Percentiles rank a stretch among this genome's conserved stretches.
phyloP scores from a whole-genome alignment of 30 jellyfish, hydroid and myxozoan genomes.

The Aurelia coerulea region DNA sequence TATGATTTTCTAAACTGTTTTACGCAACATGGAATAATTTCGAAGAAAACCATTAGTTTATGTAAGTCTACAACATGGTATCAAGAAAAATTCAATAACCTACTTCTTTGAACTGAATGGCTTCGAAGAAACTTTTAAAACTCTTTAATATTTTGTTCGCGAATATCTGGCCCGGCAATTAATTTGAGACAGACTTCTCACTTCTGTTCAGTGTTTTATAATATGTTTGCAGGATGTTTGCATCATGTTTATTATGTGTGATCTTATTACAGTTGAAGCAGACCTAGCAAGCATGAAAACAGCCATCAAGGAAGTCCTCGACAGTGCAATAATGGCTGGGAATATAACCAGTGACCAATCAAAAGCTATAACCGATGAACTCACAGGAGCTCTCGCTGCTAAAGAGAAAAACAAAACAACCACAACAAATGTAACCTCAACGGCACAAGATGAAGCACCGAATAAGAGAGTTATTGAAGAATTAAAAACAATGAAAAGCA shows the following conservation, averaged over 20 bases:
- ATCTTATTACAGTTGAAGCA: constrained; percentile 16
- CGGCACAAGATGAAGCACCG: constrained; percentile 1
- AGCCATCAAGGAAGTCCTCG: constrained; percentile 84
- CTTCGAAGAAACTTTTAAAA: no score
- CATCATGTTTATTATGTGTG: not conserved
- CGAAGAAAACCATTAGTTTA: no score
- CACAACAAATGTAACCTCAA: constrained; percentile 14
- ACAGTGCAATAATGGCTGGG: constrained; percentile 74
- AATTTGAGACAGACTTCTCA: no score
- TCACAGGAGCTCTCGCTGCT: constrained; percentile 51
- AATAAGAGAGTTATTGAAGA: constrained; percentile 8
- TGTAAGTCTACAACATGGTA: no score
- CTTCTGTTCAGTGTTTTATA: no score
- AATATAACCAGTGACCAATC: constrained; percentile 77
- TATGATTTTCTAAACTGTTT: no score
- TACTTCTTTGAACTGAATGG: no score
- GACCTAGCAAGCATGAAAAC: constrained; percentile 62
- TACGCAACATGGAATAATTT: no score
- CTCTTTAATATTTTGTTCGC: no score
- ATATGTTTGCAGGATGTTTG: no score
- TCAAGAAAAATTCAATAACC: no score
- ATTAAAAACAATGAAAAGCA: constrained; percentile 28
- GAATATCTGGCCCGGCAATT: no score
- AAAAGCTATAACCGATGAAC: constrained; percentile 66
- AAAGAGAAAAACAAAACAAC: constrained; percentile 67